These are phyloP conservation scores for Araneus ventricosus DNA, from an alignment of 1,140 invertebrate species.

Conservation along the genomic window DNA sequence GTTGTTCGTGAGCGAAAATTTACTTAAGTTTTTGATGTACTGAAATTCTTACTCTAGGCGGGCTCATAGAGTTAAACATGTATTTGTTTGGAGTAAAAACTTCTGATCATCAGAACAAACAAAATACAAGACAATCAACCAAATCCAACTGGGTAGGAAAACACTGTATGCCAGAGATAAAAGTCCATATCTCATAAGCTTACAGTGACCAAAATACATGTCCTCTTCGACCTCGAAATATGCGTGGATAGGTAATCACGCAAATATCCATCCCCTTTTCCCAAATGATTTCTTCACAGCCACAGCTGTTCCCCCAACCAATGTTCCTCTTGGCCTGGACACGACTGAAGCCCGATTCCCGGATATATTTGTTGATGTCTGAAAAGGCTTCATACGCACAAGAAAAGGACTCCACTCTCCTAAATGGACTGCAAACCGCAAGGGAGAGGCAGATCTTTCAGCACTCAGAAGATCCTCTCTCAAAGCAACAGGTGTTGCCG, in stretches of 20 bases:
- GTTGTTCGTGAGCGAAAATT: too few species aligned
- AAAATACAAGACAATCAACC: too few species aligned
- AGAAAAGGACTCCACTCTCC: background rate
- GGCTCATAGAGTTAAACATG: too few species aligned
- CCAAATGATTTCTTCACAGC: background rate
- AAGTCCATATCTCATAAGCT: too few species aligned
- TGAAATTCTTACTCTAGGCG: too few species aligned
- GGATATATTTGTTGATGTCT: background rate
- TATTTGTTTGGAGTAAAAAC: too few species aligned
- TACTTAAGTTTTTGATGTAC: too few species aligned
- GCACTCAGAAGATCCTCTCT: background rate
- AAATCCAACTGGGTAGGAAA: too few species aligned
- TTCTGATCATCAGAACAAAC: too few species aligned
- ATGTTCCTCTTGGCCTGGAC: background rate
- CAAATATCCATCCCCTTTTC: background rate
- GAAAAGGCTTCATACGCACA: background rate
- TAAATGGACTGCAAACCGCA: slow-evolving; percentile 20
- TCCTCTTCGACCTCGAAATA: background rate
- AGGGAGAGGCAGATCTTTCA: background rate
- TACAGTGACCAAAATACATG: too few species aligned
- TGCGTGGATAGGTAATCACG: background rate
- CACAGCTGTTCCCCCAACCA: background rate
- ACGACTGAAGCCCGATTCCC: background rate
- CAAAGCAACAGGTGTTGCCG: background rate
- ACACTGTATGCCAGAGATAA: too few species aligned